Conservation (phyloP, 1,140 invertebrate species). For the Mizuhopecten yessoensis region DNA sequence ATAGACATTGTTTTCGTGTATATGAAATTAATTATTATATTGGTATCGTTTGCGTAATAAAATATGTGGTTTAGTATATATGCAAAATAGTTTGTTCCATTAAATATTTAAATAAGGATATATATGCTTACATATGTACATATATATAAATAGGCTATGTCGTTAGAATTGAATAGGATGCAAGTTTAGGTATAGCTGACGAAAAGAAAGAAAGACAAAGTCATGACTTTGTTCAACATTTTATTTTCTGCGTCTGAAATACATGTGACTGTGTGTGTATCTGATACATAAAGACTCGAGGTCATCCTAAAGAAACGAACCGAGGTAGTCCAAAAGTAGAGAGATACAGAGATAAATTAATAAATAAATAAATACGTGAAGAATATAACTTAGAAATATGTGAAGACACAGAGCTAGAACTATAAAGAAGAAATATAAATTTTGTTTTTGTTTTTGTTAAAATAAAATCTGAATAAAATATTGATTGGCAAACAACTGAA, state of each 20-base stretch:
- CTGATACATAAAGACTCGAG: conserved; percentile 31
- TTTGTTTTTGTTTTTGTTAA: not conserved
- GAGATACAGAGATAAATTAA: not conserved
- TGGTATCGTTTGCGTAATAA: no score
- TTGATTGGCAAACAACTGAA: not conserved
- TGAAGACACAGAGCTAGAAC: conserved; percentile 18
- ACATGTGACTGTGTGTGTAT: conserved; percentile 3
- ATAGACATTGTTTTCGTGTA: not conserved
- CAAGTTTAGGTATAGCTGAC: not conserved
- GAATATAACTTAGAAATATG: not conserved
- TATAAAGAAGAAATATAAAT: not conserved
- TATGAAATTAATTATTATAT: not conserved
- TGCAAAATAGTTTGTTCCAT: not conserved
- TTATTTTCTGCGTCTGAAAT: conserved; percentile 37
- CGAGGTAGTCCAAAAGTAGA: conserved; percentile 6
- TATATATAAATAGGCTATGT: not conserved
- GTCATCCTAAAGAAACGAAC: conserved; percentile 26
- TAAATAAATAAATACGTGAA: conserved; percentile 36
- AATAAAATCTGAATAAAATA: not conserved
- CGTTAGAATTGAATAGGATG: not conserved
- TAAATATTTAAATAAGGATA: not conserved
- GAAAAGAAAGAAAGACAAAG: not conserved
- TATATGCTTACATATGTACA: no score
- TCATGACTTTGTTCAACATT: not conserved
- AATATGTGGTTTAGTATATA: no score